Base-by-base conservation (phyloP, 2,797 vertebrate species). In the Macropodus opercularis region DNA sequence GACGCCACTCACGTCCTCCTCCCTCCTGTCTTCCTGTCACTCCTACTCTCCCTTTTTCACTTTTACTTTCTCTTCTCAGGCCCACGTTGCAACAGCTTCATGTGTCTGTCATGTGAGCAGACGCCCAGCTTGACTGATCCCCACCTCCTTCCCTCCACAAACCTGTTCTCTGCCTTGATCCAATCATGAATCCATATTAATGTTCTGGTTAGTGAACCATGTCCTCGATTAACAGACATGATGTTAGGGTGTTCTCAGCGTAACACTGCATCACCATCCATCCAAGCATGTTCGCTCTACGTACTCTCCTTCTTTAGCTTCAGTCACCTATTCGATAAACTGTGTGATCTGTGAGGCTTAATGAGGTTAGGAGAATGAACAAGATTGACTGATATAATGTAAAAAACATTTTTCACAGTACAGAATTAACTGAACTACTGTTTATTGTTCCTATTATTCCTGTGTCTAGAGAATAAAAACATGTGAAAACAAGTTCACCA, bases 21-120 rank as follows among this genome's bases (percentile, higher is more conserved):
- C 80, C 75, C 70, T 72, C 69, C 64, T 38, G 50, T 75, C 63
- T 40, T 36, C 53, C 64, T 71, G 68, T 72, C 80, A 73, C 57
- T 80, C 72, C 81, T 54, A 64, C 64, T 63, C 63, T 62, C 55
- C 35, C n/a, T 40, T 55, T 72, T 70, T 63, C 61, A 77, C 69
- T 59, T 63, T 68, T 79, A 41, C 69, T 65, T 40, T 31, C 40
- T 57, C 24, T 5, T 29, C 40, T 9, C 14, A n/a, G n/a, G 59
- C 46, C 39, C 38, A 2, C 12, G 26, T 57, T 9, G 44, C 15
- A 23, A 65, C 56, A 57, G 61, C 57, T 64, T 38, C 23, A 68
- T 57, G 23, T 22, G 34, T 73, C 57, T 77, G 57, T 74, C 49
- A 42, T 59, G 19, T 52, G 41, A 65, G 62, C 48, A 58, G 60